A percentile compares a stretch with the other conserved stretches of the same genome.
These are phyloP conservation scores for Bradypus variegatus DNA, from an alignment of 2,797 vertebrate species.

Conservation along the genomic window DNA sequence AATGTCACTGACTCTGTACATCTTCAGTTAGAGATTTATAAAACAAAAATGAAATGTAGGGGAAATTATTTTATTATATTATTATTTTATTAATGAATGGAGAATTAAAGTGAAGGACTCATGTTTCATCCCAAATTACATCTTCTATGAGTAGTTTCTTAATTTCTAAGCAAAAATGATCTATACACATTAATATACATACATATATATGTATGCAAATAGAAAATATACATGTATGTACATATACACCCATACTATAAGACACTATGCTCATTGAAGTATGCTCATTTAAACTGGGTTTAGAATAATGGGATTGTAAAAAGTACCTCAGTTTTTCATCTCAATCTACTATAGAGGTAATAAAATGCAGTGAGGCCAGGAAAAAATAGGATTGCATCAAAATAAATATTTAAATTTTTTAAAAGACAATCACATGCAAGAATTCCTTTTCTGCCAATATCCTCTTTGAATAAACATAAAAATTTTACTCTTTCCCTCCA, in stretches of 20 bases:
- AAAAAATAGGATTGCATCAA: neutral
- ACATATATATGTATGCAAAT: neutral
- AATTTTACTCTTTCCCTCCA: neutral
- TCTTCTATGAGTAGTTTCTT: neutral
- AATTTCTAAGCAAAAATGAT: neutral
- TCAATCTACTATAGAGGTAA: neutral
- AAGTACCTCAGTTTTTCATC: neutral
- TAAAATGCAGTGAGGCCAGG: neutral
- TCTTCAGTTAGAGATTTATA: neutral
- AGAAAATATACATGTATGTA: neutral
- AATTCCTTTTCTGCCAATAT: neutral
- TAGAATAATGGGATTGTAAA: neutral
- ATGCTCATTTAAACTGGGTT: neutral
- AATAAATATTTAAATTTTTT: neutral
- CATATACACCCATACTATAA: neutral
- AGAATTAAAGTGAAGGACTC: neutral
- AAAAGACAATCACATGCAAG: neutral
- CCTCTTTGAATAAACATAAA: neutral
- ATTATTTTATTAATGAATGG: neutral
- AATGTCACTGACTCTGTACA: too few species aligned
- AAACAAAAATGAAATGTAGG: neutral
- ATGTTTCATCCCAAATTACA: neutral
- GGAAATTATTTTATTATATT: neutral
- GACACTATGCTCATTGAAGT: neutral
- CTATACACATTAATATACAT: rapidly evolving